A percentile compares a stretch with the other conserved stretches of the same genome.
Conservation (phyloP, 2,888 invertebrate species). For the Ferdinandea cuprea region DNA sequence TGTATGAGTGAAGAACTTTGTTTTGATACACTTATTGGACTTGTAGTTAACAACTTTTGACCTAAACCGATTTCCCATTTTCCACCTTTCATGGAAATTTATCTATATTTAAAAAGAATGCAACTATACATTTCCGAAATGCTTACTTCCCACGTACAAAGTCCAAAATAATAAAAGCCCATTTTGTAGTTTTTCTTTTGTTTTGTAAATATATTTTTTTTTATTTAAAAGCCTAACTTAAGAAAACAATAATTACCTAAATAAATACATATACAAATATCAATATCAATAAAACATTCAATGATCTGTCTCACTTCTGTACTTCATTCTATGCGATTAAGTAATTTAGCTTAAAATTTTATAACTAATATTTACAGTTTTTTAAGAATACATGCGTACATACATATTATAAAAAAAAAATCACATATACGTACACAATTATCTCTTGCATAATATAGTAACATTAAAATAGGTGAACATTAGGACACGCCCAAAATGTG, state of each 20-base stretch:
- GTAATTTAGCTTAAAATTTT: conserved; percentile 25
- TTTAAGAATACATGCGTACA: conserved; percentile 55
- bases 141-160: no score
- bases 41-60: no score
- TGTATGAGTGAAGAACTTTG: no score
- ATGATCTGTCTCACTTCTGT: not conserved
- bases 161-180: not conserved
- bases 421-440: conserved; percentile 34
- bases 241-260: conserved; percentile 8
- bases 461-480: conserved; percentile 24
- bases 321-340: conserved; percentile 11
- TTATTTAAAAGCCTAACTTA: conserved; percentile 48
- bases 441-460: conserved; percentile 25
- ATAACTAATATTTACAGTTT: conserved; percentile 61
- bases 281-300: conserved; percentile 39
- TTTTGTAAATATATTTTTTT: conserved; percentile 64
- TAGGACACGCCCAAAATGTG: conserved; percentile 21
- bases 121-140: no score
- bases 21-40: no score
- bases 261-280: conserved; percentile 49
- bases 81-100: no score
- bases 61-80: no score
- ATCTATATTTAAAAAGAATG: no score
- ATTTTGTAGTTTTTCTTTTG: conserved; percentile 1
- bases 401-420: conserved; percentile 53